phyloP scores from a whole-genome alignment of 2,888 invertebrate species.

The Noctua janthe region DNA sequence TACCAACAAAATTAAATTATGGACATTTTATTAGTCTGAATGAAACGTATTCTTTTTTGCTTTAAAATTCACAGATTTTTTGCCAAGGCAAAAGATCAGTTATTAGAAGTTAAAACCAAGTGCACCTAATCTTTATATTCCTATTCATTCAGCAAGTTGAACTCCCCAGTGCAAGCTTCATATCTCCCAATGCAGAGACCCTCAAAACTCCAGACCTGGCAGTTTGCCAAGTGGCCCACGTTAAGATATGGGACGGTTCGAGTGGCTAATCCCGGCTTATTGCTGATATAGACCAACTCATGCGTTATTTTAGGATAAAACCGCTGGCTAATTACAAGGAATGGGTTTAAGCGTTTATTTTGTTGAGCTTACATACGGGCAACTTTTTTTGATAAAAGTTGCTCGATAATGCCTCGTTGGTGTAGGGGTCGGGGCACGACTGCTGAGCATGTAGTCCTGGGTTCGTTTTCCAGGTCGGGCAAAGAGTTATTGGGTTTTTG shows the following conservation, averaged over 20 bases:
- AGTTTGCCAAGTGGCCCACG: constrained; percentile 55
- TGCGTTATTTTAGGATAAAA: constrained; percentile 65
- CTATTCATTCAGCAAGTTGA: constrained; percentile 43
- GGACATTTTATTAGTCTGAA: too few species aligned
- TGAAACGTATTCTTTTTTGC: too few species aligned
- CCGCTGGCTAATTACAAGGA: constrained; percentile 53
- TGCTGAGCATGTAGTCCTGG: background rate
- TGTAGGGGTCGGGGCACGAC: background rate
- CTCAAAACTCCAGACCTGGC: constrained; percentile 63
- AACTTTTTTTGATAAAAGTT: background rate
- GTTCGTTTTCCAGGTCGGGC: background rate
- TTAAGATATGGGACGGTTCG: constrained; percentile 62
- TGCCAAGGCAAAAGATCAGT: background rate
- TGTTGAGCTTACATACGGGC: background rate
- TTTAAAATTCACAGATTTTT: too few species aligned
- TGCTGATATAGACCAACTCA: constrained; percentile 63
- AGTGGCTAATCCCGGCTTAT: constrained; percentile 64
- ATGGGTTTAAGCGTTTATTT: constrained; percentile 30
- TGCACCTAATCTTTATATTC: constrained; percentile 2
- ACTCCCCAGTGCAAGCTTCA: constrained; percentile 54
- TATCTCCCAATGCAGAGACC: constrained; percentile 57
- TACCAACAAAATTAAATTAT: too few species aligned
- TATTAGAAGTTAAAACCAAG: constrained; percentile 12
- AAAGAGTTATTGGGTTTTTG: background rate
- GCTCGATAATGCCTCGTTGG: background rate